Conservation (phyloP, 1,140 invertebrate genomes). For the Drosophila subobscura region DNA sequence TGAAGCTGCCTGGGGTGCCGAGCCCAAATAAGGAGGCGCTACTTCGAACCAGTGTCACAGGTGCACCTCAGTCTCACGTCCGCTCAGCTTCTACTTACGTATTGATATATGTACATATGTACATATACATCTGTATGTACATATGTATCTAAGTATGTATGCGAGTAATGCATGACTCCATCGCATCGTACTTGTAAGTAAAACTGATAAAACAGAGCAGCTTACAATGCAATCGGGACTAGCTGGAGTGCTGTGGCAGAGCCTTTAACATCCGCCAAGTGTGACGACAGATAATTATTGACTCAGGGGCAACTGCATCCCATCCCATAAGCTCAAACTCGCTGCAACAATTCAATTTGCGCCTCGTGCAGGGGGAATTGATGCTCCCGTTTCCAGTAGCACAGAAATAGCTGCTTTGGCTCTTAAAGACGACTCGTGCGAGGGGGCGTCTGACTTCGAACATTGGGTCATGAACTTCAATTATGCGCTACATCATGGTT, state of each 20-base stretch:
- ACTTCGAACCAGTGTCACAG: conserved; percentile 50
- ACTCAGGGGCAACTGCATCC: conserved; percentile 35
- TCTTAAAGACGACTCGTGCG: conserved; percentile 25
- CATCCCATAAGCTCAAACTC: conserved; percentile 2
- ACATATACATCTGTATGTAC: not conserved
- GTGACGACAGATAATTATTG: conserved; percentile 39
- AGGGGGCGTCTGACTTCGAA: conserved; percentile 57
- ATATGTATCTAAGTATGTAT: conserved; percentile 20
- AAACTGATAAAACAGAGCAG: conserved; percentile 51
- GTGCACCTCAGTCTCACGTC: conserved; percentile 53
- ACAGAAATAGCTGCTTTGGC: conserved; percentile 33
- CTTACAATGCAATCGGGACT: conserved; percentile 28
- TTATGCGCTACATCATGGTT: conserved; percentile 49
- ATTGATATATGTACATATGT: conserved; percentile 12
- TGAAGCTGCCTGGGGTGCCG: conserved; percentile 1
- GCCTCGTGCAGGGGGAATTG: not conserved
- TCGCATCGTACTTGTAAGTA: not conserved
- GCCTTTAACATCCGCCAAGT: conserved; percentile 66
- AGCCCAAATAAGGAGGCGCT: conserved; percentile 60
- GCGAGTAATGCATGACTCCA: conserved; percentile 22
- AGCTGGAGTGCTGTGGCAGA: conserved; percentile 5
- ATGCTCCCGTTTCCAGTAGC: too few species aligned
- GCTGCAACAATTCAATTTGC: conserved; percentile 33
- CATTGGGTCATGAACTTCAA: conserved; percentile 77
- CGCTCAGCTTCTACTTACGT: not conserved